Evolutionary conservation across 2,888 invertebrate species (phyloP), one percentile per base, ranked within the genome.

Genomic region (Caenorhabditis sp.): DNA sequence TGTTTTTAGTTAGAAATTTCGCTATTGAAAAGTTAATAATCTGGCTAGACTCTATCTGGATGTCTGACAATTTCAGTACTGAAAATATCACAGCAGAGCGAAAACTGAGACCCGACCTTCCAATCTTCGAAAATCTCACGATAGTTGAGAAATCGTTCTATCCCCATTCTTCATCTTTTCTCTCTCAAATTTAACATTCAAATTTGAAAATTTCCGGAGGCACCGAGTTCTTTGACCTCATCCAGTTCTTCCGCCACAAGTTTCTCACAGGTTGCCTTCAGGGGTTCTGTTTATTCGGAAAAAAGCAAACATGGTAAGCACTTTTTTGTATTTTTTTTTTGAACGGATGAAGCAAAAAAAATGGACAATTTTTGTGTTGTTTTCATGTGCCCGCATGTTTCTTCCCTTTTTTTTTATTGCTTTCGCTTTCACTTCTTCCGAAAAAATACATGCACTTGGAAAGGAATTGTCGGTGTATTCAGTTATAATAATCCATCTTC

Each of bases 401-500:
- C 44, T 35, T 44, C 38, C 47, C 54, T 49, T 66, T 38, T 66
- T 49, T 47, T 47, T n/a, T n/a, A n/a, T n/a, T n/a, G n/a, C n/a
- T n/a, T 58, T 28, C 58, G 26, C 14, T 22, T 22, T 22, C 44
- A 22, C 6, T 54, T 26, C 31, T 38, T 54, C 54, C 12, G 44
- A 63, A 61, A 41, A 63, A 19, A 6, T 19, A 19, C 14, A 63
- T 63, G 49, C 24, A 66, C 44, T 66, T 49, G 19, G n/a, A 26
- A n/a, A 10, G 35, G 47, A 35, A 1, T 38, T 41, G 54, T 41
- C 63, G 19, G 24, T 28, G 22, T 63, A 51, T 51, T 63, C 58
- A 19, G 24, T 56, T 38, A 56, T 66, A 75, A 66, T 74, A 74
- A 68, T 75, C 56, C 75, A 47, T 66, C 59, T 68, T 49, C 38